Conservation (phyloP, 2,888 invertebrate genomes). For the Entomobrya multifasciata region DNA sequence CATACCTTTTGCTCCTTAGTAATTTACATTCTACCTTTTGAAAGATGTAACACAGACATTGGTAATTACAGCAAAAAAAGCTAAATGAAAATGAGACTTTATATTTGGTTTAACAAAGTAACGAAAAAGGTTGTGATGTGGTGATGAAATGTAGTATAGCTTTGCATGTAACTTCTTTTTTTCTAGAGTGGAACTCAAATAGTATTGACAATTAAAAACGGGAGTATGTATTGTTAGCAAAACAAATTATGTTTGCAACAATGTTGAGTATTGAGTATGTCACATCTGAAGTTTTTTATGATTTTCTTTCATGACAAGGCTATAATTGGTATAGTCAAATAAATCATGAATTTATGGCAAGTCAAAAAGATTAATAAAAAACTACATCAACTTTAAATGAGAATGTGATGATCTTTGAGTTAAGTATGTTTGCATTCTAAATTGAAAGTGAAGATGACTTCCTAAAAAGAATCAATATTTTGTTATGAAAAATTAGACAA, state of each 20-base stretch:
- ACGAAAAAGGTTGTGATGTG: not conserved
- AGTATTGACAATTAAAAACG: not conserved
- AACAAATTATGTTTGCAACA: conserved; percentile 14
- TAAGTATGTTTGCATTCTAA: no score
- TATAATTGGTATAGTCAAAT: conserved; percentile 10
- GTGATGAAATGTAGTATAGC: no score
- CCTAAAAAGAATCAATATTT: no score
- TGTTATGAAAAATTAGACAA: no score
- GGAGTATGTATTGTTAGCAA: not conserved
- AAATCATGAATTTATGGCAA: not conserved
- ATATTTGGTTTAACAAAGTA: not conserved
- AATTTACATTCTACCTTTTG: conserved; percentile 6
- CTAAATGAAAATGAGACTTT: not conserved
- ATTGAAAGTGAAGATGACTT: no score
- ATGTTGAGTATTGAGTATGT: conserved; percentile 1
- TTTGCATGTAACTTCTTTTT: no score
- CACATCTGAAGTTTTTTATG: conserved; percentile 17
- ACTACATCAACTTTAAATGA: no score
- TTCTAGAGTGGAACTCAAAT: not conserved
- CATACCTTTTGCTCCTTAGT: not conserved
- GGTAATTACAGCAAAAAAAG: conserved; percentile 18
- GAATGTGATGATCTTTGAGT: no score
- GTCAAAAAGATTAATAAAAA: no score
- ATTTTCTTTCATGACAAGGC: conserved; percentile 21
- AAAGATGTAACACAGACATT: conserved; percentile 11